These are phyloP conservation scores for Cricetomys ansorgei DNA, from an alignment of 2,113 vertebrate species.

Conservation along the genomic window DNA sequence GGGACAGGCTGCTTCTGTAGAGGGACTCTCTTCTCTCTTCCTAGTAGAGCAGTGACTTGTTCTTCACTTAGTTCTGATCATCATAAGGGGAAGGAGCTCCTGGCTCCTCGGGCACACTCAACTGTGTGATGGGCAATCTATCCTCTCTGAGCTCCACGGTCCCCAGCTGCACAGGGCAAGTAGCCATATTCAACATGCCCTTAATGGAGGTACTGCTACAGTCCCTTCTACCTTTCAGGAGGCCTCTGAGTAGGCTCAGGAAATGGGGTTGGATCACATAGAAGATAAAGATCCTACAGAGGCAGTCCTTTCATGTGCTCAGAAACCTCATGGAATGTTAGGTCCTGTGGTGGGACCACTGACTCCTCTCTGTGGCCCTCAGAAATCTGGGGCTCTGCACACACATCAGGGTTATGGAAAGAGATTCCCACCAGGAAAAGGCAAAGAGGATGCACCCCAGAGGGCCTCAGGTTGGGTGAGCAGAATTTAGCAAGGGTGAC, in stretches of 20 bases:
- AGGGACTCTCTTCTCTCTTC: not conserved
- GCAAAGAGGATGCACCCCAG: not conserved
- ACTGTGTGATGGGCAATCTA: not conserved
- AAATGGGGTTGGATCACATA: not conserved
- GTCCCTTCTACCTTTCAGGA: not conserved
- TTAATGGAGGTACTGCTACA: not conserved
- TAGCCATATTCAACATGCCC: not conserved
- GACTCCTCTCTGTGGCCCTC: not conserved
- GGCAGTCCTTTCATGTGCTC: accelerated
- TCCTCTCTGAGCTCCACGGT: not conserved
- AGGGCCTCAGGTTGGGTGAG: not conserved
- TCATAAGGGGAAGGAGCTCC: not conserved
- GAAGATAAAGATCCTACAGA: not conserved
- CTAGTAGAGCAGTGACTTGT: accelerated
- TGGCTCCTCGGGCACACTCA: not conserved
- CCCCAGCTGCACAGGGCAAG: not conserved
- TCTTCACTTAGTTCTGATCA: not conserved
- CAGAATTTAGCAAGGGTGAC: not conserved
- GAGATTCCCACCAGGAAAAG: not conserved
- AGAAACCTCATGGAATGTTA: accelerated
- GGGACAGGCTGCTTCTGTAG: too few species aligned
- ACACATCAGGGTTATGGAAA: not conserved
- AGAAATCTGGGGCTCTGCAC: not conserved
- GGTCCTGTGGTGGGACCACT: accelerated
- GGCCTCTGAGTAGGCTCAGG: not conserved